Conservation (phyloP, 2,797 vertebrate genomes). For the Pampus argenteus region DNA sequence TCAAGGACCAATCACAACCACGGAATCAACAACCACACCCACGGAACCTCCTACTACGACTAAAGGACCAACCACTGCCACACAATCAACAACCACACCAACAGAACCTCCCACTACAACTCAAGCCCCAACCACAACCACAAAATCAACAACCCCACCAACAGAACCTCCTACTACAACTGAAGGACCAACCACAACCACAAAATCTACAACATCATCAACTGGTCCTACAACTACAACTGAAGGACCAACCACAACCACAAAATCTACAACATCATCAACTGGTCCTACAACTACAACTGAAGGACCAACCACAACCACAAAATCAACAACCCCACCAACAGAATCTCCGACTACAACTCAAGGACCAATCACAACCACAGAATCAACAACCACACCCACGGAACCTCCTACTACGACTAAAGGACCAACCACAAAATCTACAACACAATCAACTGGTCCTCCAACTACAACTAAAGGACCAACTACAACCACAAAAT, state of each 20-base stretch:
- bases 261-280: background rate
- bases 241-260: background rate
- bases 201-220: background rate
- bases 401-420: background rate
- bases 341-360: no score
- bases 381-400: no score
- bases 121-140: background rate
- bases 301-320: background rate
- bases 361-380: no score
- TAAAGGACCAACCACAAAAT: background rate
- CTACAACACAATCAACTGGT: background rate
- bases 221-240: background rate
- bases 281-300: background rate
- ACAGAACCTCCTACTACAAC: background rate
- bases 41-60: background rate
- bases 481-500: no score
- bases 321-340: no score
- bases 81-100: background rate
- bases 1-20: no score
- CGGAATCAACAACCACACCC: background rate
- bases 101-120: background rate
- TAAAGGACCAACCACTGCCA: no score
- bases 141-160: background rate
- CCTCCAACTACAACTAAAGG: no score
- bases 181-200: no score